These are phyloP conservation scores for Aricia agestis DNA, from an alignment of 1,140 invertebrate species.

Conservation along the genomic window DNA sequence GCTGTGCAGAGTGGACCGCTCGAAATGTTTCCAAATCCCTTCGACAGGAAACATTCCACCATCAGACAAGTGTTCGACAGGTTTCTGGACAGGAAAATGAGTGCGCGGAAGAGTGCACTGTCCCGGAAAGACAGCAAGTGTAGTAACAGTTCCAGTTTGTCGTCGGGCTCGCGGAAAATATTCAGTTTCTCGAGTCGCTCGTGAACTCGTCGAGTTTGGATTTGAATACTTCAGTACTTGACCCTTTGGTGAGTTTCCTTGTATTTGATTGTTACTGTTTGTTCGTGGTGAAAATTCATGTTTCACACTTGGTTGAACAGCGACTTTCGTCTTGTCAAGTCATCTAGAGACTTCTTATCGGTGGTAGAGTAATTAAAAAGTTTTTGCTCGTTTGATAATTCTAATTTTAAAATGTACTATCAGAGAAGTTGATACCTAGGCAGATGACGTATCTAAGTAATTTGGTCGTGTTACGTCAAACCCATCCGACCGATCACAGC, in stretches of 20 bases:
- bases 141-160: conserved; percentile 53
- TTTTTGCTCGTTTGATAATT: neutral
- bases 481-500: no score
- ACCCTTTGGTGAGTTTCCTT: conserved; percentile 31
- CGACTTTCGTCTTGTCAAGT: no score
- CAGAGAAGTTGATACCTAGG: no score
- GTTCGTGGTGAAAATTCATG: no score
- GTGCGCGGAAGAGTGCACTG: conserved; percentile 47
- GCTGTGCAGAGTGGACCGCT: conserved; percentile 32
- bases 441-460: no score
- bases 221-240: conserved; percentile 28
- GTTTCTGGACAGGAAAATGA: conserved; percentile 61
- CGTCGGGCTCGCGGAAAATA: conserved; percentile 34
- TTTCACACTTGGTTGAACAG: no score
- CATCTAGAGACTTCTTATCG: neutral
- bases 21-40: conserved; percentile 84
- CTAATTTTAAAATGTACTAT: no score
- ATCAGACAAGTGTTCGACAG: conserved; percentile 82
- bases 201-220: conserved; percentile 29
- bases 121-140: conserved; percentile 59
- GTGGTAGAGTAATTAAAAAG: no score
- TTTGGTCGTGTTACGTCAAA: no score
- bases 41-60: conserved; percentile 83
- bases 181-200: conserved; percentile 37
- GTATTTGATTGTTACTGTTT: no score